A percentile compares a stretch with the other conserved stretches of the same genome.
These are phyloP conservation scores for Drosophila melanosoma DNA, from an alignment of 2,888 invertebrate species.

Conservation along the genomic window DNA sequence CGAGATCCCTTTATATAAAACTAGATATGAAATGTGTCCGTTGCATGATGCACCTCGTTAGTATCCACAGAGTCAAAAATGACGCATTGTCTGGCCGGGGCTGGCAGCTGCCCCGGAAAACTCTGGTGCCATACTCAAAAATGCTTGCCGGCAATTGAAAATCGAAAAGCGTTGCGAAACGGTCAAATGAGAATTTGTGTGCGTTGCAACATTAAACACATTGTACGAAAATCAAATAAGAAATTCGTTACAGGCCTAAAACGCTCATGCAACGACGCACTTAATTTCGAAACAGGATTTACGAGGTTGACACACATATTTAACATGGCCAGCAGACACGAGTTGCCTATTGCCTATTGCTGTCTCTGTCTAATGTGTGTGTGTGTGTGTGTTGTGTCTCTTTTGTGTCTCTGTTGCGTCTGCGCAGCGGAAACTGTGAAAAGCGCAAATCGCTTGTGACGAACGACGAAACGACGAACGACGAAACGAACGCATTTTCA, in stretches of 20 bases:
- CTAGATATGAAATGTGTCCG: constrained; percentile 8
- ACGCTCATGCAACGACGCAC: constrained; percentile 56
- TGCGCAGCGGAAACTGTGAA: constrained; percentile 70
- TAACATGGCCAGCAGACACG: constrained; percentile 41
- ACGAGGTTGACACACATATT: constrained; percentile 82
- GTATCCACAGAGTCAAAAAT: constrained; percentile 26
- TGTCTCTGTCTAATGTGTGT: not conserved
- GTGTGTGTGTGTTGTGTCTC: not conserved
- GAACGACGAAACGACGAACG: constrained; percentile 62
- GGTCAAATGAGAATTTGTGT: constrained; percentile 62
- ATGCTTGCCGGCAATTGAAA: constrained; percentile 59
- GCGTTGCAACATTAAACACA: constrained; percentile 72
- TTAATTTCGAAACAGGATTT: constrained; percentile 79
- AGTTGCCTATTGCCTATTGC: constrained; percentile 7
- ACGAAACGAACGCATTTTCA: constrained; percentile 77
- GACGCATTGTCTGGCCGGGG: constrained; percentile 54
- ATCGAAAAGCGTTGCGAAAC: constrained; percentile 74
- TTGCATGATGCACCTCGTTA: constrained; percentile 56
- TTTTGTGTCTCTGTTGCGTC: constrained; percentile 37
- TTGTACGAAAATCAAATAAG: constrained; percentile 79
- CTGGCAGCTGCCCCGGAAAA: constrained; percentile 12
- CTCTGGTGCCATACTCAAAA: not conserved
- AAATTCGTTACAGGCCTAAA: constrained; percentile 70
- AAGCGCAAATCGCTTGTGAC: constrained; percentile 83
- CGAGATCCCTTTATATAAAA: not conserved